phyloP scores from a whole-genome alignment of 2,113 vertebrate species.

The Salminus brasiliensis region DNA sequence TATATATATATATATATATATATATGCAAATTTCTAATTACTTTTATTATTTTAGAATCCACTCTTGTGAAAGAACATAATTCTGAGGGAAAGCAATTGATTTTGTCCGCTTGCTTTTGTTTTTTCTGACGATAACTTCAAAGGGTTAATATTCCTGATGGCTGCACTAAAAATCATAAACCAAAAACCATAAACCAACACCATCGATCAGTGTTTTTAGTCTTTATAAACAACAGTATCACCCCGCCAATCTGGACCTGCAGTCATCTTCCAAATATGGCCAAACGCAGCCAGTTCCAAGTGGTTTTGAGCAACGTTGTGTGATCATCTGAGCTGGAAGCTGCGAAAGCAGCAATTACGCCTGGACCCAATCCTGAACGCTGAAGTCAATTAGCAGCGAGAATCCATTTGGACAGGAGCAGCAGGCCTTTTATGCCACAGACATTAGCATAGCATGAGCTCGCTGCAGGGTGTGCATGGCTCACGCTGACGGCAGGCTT shows the following conservation, averaged over 20 bases:
- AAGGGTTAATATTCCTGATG: too few relatives aligned
- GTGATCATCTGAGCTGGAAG: constrained; percentile 17
- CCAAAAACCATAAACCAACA: background rate
- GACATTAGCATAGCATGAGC: constrained; percentile 35
- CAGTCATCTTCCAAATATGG: background rate
- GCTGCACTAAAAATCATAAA: too few relatives aligned
- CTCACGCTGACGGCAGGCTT: constrained; percentile 60
- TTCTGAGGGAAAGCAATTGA: too few relatives aligned
- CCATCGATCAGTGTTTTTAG: background rate
- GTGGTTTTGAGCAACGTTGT: constrained; percentile 1
- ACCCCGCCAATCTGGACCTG: background rate
- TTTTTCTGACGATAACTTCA: too few relatives aligned
- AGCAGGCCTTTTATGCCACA: constrained; percentile 22
- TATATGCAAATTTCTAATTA: too few relatives aligned
- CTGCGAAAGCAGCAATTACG: constrained; percentile 28
- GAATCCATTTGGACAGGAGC: constrained; percentile 30
- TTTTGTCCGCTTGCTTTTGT: too few relatives aligned
- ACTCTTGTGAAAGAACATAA: too few relatives aligned
- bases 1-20: too few relatives aligned
- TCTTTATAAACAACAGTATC: background rate
- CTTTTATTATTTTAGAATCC: too few relatives aligned
- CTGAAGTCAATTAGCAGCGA: constrained; percentile 38
- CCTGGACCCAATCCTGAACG: constrained; percentile 8
- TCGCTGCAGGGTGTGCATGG: background rate
- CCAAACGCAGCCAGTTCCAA: constrained; percentile 21